phyloP scores from a whole-genome alignment of 2,797 vertebrate genomes.

The Karalla daura region DNA sequence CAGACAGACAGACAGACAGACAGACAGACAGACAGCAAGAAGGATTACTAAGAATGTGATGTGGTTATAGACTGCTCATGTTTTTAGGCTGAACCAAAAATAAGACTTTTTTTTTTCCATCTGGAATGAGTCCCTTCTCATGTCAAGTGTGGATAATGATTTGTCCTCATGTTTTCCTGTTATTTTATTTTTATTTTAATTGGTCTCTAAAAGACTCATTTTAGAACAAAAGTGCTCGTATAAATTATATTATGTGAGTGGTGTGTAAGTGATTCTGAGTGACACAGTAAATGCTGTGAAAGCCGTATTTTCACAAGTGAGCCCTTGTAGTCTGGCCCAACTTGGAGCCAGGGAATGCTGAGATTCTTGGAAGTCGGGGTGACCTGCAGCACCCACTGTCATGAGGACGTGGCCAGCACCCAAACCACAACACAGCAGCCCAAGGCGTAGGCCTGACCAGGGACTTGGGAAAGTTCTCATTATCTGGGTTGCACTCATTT shows the following conservation, averaged over 20 bases:
- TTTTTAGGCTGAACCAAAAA: slow-evolving; percentile 35
- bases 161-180: slow-evolving; percentile 36
- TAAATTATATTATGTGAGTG: slow-evolving; percentile 28
- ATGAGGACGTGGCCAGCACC: slow-evolving; percentile 37
- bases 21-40: neutral
- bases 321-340: slow-evolving; percentile 11
- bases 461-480: slow-evolving; percentile 57
- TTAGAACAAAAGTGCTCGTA: slow-evolving; percentile 40
- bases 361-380: slow-evolving; percentile 41
- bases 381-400: slow-evolving; percentile 42
- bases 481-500: slow-evolving; percentile 45
- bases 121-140: slow-evolving; percentile 13
- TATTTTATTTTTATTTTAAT: slow-evolving; percentile 43
- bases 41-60: slow-evolving; percentile 8
- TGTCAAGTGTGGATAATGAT: slow-evolving; percentile 30
- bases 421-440: slow-evolving; percentile 55
- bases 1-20: slow-evolving; percentile 1
- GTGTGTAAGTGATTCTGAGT: slow-evolving; percentile 19
- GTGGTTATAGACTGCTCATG: slow-evolving; percentile 7
- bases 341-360: slow-evolving; percentile 10
- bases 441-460: slow-evolving; percentile 39
- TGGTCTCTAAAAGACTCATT: slow-evolving; percentile 45
- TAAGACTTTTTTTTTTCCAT: slow-evolving; percentile 30
- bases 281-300: slow-evolving; percentile 46
- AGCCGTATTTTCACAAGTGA: slow-evolving; percentile 45